A percentile compares a stretch with the other conserved stretches of the same genome.
phyloP scores from a whole-genome alignment of 2,113 vertebrate species.

The Gallinago media region DNA sequence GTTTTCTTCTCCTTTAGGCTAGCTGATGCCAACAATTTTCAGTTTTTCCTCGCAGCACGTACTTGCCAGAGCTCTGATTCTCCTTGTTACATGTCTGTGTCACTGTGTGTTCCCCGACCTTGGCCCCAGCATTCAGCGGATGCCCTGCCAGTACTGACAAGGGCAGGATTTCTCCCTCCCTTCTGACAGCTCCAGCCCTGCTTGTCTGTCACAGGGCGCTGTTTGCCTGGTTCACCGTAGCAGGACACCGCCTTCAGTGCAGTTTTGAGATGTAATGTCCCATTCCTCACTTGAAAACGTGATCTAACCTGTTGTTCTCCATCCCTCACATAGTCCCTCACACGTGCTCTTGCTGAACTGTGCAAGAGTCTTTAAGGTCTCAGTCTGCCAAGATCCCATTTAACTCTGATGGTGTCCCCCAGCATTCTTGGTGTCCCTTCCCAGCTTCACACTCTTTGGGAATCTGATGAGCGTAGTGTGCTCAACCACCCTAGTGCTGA shows the following conservation, averaged over 20 bases:
- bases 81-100: not conserved
- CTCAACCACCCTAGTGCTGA: not conserved
- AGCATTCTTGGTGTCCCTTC: not conserved
- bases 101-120: not conserved
- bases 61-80: not conserved
- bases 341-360: not conserved
- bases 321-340: not conserved
- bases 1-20: not conserved
- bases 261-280: not conserved
- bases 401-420: not conserved
- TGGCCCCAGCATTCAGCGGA: not conserved
- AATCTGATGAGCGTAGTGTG: not conserved
- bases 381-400: not conserved
- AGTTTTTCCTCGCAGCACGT: accelerated
- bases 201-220: accelerated
- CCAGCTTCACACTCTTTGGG: not conserved
- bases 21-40: not conserved
- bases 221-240: accelerated
- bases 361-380: not conserved
- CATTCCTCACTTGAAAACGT: not conserved
- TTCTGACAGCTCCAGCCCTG: not conserved
- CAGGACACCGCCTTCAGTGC: not conserved
- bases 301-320: not conserved
- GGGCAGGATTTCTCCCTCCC: not conserved
- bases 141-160: not conserved